phyloP scores from a whole-genome alignment of 1,140 invertebrate species.

The Drosophila setifemur region DNA sequence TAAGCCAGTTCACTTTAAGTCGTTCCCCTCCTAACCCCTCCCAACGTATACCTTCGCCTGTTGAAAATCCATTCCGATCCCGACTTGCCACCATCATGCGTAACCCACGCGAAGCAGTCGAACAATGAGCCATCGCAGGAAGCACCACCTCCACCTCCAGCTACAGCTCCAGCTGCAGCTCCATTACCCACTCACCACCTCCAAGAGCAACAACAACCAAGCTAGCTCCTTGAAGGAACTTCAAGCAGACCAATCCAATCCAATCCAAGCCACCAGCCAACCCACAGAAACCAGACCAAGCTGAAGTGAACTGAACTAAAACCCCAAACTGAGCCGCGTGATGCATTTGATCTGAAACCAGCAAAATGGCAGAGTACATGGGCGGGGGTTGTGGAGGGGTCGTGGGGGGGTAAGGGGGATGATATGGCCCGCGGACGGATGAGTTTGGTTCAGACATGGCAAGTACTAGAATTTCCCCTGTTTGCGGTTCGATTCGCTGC shows the following conservation, averaged over 20 bases:
- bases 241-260: neutral
- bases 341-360: slow-evolving; percentile 70
- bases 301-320: slow-evolving; percentile 15
- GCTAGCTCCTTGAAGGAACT: slow-evolving; percentile 20
- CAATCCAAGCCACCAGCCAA: neutral
- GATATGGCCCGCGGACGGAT: neutral
- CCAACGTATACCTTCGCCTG: neutral
- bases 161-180: neutral
- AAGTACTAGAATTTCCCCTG: slow-evolving; percentile 20
- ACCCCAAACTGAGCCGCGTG: slow-evolving; percentile 38
- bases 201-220: slow-evolving; percentile 20
- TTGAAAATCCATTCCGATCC: slow-evolving; percentile 47
- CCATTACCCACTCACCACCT: neutral
- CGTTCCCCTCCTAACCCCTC: neutral
- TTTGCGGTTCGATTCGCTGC: slow-evolving; percentile 11
- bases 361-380: slow-evolving; percentile 48
- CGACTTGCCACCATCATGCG: slow-evolving; percentile 67
- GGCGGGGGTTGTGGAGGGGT: neutral
- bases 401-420: too few species aligned
- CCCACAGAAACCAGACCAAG: neutral
- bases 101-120: slow-evolving; percentile 56
- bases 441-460: slow-evolving; percentile 13
- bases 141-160: slow-evolving; percentile 23
- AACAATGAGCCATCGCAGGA: slow-evolving; percentile 67
- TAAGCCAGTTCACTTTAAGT: slow-evolving; percentile 32